phyloP scores from a whole-genome alignment of 2,888 invertebrate species.

The Apotomis capreana region DNA sequence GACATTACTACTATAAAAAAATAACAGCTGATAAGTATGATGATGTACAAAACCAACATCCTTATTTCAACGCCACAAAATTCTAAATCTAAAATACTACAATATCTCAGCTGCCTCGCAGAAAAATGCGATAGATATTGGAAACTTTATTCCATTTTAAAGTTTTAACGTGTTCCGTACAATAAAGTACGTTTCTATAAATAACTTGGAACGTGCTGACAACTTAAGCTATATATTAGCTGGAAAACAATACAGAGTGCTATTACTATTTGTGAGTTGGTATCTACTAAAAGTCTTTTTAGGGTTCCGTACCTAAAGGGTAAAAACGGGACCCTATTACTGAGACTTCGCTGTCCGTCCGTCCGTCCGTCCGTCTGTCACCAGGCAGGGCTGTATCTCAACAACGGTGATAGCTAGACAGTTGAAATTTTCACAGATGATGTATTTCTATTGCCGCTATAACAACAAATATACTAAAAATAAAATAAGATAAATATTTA shows the following conservation, averaged over 20 bases:
- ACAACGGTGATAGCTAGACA: too few relatives aligned
- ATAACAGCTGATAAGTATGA: too few relatives aligned
- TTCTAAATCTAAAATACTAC: not conserved
- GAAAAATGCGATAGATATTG: slow-evolving; percentile 11
- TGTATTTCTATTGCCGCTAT: too few relatives aligned
- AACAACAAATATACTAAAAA: too few relatives aligned
- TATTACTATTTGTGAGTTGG: not conserved
- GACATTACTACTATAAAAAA: not conserved
- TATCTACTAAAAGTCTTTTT: not conserved
- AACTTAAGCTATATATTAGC: slow-evolving; percentile 33
- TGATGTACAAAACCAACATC: not conserved
- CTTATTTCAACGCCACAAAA: not conserved
- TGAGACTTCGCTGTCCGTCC: too few relatives aligned
- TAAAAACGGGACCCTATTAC: too few relatives aligned
- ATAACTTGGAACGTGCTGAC: slow-evolving; percentile 36
- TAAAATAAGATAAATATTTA: too few relatives aligned
- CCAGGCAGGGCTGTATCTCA: too few relatives aligned
- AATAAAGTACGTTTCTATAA: slow-evolving; percentile 37
- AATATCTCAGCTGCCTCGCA: not conserved
- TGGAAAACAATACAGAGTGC: slow-evolving; percentile 10
- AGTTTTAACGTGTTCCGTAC: slow-evolving; percentile 33
- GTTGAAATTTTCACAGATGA: too few relatives aligned
- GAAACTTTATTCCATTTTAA: slow-evolving; percentile 33
- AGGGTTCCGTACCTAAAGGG: too few relatives aligned
- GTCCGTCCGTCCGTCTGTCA: too few relatives aligned